These are phyloP conservation scores for Azorinus chamasolen DNA, from an alignment of 2,888 invertebrate genomes.

Conservation along the genomic window DNA sequence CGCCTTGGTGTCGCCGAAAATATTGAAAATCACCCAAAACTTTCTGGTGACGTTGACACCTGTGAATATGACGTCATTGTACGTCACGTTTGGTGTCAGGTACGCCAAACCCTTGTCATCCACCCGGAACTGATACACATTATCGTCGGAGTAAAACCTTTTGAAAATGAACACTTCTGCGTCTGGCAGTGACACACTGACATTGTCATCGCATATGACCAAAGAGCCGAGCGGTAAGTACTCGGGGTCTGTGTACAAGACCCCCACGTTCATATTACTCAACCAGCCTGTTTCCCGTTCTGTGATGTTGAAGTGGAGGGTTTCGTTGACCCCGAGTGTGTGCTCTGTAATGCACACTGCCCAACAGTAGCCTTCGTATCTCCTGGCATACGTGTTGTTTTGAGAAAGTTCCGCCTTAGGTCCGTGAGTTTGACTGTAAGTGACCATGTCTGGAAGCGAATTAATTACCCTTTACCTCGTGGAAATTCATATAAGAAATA, in stretches of 20 bases:
- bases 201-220: conserved; percentile 54
- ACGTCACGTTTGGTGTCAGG: conserved; percentile 59
- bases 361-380: conserved; percentile 60
- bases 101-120: conserved; percentile 43
- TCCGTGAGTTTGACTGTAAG: conserved; percentile 33
- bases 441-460: too few species aligned
- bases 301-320: conserved; percentile 53
- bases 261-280: conserved; percentile 53
- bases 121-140: conserved; percentile 48
- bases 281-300: conserved; percentile 55
- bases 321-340: conserved; percentile 31
- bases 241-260: conserved; percentile 44
- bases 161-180: conserved; percentile 56
- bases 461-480: too few species aligned
- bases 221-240: conserved; percentile 22
- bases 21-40: conserved; percentile 58
- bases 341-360: conserved; percentile 40
- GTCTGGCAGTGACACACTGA: conserved; percentile 26
- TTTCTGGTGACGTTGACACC: conserved; percentile 54
- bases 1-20: conserved; percentile 60
- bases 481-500: too few species aligned
- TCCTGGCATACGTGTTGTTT: conserved; percentile 41
- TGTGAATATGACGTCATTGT: conserved; percentile 33
- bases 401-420: conserved; percentile 44
- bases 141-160: conserved; percentile 31